Evolutionary conservation across 1,140 invertebrate species (phyloP).

Genomic region (Aphis gossypii): DNA sequence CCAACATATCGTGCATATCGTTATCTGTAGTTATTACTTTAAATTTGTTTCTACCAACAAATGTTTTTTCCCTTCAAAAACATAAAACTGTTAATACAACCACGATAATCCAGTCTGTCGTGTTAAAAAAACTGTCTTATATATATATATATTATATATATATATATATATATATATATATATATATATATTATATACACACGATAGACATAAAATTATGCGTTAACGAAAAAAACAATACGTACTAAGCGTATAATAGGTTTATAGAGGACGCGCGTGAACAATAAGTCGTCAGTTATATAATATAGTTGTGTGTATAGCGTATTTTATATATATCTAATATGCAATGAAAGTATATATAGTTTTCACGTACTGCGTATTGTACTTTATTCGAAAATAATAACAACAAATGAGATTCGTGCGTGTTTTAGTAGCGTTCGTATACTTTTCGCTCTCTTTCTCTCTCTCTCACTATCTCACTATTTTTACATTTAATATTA

Average conservation of each 20-base stretch:
- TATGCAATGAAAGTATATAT: background rate
- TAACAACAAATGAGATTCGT: conserved; percentile 1
- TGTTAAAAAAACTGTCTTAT: background rate
- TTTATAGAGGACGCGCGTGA: conserved; percentile 12
- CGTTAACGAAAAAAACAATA: background rate
- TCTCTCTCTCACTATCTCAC: background rate
- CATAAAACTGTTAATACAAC: background rate
- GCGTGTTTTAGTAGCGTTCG: background rate
- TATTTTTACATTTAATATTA: background rate
- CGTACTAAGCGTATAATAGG: conserved; percentile 9
- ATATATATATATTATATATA: too few species aligned
- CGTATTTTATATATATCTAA: background rate
- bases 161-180: background rate
- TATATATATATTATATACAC: background rate
- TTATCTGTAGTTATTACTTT: background rate
- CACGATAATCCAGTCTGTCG: background rate
- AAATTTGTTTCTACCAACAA: background rate
- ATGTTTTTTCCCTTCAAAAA: background rate
- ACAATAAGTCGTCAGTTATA: background rate
- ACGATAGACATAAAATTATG: background rate
- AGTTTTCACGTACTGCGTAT: background rate
- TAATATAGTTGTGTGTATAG: background rate
- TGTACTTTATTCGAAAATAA: conserved; percentile 3
- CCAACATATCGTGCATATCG: background rate
- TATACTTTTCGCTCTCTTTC: background rate